Conservation (phyloP, 2,888 invertebrate genomes). For the Parelbella ahira region DNA sequence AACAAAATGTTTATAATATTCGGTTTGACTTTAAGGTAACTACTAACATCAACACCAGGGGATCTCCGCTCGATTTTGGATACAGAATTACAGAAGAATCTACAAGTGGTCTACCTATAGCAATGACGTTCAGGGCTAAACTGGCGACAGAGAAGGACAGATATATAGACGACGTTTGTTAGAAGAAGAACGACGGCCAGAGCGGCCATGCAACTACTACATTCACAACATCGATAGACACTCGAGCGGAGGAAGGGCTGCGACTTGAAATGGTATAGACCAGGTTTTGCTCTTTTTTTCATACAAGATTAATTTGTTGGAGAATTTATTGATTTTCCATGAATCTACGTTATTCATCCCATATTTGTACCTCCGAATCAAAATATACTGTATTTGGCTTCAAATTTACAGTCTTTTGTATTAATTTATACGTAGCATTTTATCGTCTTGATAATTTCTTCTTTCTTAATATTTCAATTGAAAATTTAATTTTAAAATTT, state of each 20-base stretch:
- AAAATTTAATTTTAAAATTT: too few relatives aligned
- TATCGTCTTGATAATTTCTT: too few relatives aligned
- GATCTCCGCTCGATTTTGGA: constrained; percentile 69
- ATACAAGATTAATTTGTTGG: too few relatives aligned
- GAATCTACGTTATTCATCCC: too few relatives aligned
- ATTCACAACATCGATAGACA: constrained; percentile 75
- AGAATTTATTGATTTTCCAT: too few relatives aligned
- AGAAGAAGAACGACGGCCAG: constrained; percentile 67
- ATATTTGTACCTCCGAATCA: too few relatives aligned
- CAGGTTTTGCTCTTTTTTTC: constrained; percentile 27
- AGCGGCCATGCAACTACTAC: constrained; percentile 78
- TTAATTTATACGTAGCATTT: too few relatives aligned
- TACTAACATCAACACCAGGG: constrained; percentile 69
- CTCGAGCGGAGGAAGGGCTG: constrained; percentile 70
- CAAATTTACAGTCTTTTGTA: too few relatives aligned
- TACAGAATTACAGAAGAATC: constrained; percentile 71
- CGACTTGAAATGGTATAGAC: constrained; percentile 73
- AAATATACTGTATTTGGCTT: too few relatives aligned
- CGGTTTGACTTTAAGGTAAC: constrained; percentile 60
- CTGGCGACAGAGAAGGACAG: constrained; percentile 69
- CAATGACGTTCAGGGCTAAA: constrained; percentile 61
- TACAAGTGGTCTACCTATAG: constrained; percentile 75
- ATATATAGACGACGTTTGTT: constrained; percentile 63
- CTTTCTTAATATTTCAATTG: too few relatives aligned
- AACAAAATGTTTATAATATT: constrained; percentile 27